A percentile compares a stretch with the other conserved stretches of the same genome.
Conservation (phyloP, 2,113 vertebrate genomes). For the Chaetodon trifascialis region DNA sequence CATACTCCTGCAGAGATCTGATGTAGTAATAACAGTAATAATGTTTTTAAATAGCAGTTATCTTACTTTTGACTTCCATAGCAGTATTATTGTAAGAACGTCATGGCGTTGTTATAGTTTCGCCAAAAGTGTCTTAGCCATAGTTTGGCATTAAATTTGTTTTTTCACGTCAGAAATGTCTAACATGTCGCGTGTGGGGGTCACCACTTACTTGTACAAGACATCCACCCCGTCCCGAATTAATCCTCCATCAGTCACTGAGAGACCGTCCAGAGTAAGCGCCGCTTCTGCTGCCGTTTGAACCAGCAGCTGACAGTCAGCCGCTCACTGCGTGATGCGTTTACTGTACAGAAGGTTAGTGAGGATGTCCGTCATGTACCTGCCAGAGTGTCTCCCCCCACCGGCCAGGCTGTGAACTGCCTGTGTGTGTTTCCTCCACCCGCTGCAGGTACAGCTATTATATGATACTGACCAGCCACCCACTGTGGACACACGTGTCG, state of each 20-base stretch:
- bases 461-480: not conserved
- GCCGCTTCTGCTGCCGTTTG: not conserved
- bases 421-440: not conserved
- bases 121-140: not conserved
- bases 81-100: not conserved
- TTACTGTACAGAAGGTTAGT: too few species aligned
- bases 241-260: not conserved
- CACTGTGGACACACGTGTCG: not conserved
- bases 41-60: too few species aligned
- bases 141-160: not conserved
- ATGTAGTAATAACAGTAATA: too few species aligned
- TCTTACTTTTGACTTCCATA: not conserved
- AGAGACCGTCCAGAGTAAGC: not conserved
- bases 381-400: conserved; percentile 36
- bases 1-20: too few species aligned
- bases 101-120: too few species aligned
- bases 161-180: not conserved
- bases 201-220: not conserved
- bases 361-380: too few species aligned
- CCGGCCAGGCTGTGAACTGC: not conserved
- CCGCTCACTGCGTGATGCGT: too few species aligned
- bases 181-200: not conserved
- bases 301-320: not conserved
- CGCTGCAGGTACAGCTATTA: not conserved
- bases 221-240: not conserved